Base-by-base conservation (phyloP, 1,140 invertebrate genomes). In the Ephestia elutella region DNA sequence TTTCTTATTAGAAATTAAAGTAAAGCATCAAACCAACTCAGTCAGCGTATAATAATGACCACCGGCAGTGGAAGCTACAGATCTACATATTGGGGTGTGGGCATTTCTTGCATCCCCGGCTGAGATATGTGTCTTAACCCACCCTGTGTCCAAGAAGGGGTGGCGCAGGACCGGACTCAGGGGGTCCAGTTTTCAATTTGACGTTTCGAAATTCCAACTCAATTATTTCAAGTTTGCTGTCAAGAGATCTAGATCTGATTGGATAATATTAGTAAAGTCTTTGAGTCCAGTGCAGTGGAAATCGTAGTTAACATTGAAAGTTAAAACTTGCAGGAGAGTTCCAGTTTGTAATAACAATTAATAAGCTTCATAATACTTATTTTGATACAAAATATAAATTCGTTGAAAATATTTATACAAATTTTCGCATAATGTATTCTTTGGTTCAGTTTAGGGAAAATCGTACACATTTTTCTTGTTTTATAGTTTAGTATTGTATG, bases 71-170 rank as follows among this genome's bases (percentile, higher is more conserved):
- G 70, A 70, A 80, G 71, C 75, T 78, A 78, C 76, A 78, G 76
- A 87, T 87, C 82, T 87, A 82, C 84, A 87, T 87, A 87, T 83
- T 79, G 79, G 78, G 80, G 77, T 77, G 74, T 72, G 80, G 80
- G 78, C 74, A 86, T 87, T 87, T 87, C 84, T 87, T 87, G 84
- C 84, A 82, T 78, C 82, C 82, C 82, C 68, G 73, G 62, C 81
- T 86, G 82, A 87, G 82, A 87, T 86, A 86, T 87, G 82, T 87
- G 82, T 82, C 80, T 83, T 82, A 65, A 62, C 63, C 62, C 66
- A 72, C 67, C 74, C 79, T 71, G 72, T 80, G 81, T 82, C 82
- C 84, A 71, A 83, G 70, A 50, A 49, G 69, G 80, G 83, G 83
- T 82, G 80, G 75, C 7, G n/a, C 80, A 80, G 83, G 63, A 68